Evolutionary conservation across 2,113 vertebrate species (phyloP).

Genomic region (Nothoprocta perdicaria): DNA sequence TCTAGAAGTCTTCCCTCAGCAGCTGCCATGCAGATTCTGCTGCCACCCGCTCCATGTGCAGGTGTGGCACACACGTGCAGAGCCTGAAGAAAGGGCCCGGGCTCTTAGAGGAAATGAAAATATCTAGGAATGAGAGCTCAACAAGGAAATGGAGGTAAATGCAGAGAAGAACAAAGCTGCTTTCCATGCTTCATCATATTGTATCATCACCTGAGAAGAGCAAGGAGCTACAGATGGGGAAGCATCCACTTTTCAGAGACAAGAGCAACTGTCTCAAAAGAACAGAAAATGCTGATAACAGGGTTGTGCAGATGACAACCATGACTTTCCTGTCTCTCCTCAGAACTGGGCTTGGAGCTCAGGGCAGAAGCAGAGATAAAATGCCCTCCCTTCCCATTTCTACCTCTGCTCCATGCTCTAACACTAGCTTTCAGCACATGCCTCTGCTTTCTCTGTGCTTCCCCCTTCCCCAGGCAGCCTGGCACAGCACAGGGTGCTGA

Average conservation of each 20-base stretch:
- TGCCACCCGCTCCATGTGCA: not conserved
- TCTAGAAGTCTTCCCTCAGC: not conserved
- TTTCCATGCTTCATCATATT: not conserved
- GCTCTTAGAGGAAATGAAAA: not conserved
- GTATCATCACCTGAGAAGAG: not conserved
- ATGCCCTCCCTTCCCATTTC: not conserved
- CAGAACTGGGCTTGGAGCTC: not conserved
- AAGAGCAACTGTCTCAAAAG: accelerated
- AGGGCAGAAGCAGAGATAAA: not conserved
- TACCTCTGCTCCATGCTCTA: not conserved
- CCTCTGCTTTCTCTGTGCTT: not conserved
- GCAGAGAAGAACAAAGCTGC: not conserved
- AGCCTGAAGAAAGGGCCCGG: not conserved
- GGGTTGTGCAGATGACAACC: not conserved
- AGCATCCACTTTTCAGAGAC: not conserved
- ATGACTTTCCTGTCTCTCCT: not conserved
- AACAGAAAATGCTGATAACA: not conserved
- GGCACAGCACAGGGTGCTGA: not conserved
- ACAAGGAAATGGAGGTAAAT: not conserved
- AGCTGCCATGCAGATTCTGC: not conserved
- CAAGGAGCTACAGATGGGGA: not conserved
- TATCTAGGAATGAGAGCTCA: not conserved
- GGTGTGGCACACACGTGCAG: not conserved
- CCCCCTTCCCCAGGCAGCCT: not conserved
- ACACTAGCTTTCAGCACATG: not conserved